These are phyloP conservation scores for Mola mola DNA, from an alignment of 2,113 vertebrate genomes.

Conservation along the genomic window DNA sequence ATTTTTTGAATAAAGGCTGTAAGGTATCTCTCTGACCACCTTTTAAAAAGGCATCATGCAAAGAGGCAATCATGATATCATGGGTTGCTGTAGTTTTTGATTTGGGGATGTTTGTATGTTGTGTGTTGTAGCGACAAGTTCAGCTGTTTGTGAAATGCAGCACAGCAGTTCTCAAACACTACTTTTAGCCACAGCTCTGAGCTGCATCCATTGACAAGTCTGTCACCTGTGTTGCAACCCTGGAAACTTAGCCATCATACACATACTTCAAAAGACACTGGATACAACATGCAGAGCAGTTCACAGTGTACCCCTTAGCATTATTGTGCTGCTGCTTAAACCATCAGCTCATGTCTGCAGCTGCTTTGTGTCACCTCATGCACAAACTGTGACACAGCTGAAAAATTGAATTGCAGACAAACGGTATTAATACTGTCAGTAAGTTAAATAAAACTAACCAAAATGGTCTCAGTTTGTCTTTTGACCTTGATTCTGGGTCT, in stretches of 20 bases:
- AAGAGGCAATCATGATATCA: slow-evolving; percentile 40
- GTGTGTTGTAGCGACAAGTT: slow-evolving; percentile 62
- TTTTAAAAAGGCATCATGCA: too few relatives aligned
- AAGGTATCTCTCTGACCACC: slow-evolving; percentile 11
- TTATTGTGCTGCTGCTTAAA: slow-evolving; percentile 10
- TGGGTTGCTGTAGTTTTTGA: slow-evolving; percentile 50
- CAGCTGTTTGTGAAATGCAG: slow-evolving; percentile 73
- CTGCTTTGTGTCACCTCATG: slow-evolving; percentile 31
- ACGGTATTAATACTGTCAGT: too few relatives aligned
- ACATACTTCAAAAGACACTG: slow-evolving; percentile 46
- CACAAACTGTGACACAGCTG: slow-evolving; percentile 28
- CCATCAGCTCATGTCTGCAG: slow-evolving; percentile 28
- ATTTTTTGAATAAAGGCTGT: slow-evolving; percentile 28
- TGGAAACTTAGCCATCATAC: slow-evolving; percentile 58
- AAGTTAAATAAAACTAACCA: too few relatives aligned
- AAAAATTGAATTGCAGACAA: too few relatives aligned
- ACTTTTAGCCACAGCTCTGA: slow-evolving; percentile 72
- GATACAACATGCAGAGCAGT: slow-evolving; percentile 27
- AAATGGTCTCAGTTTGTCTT: too few relatives aligned
- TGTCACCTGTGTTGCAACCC: slow-evolving; percentile 71
- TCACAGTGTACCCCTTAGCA: slow-evolving; percentile 11
- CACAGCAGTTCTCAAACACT: slow-evolving; percentile 55
- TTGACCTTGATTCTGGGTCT: too few relatives aligned
- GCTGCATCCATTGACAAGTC: slow-evolving; percentile 63
- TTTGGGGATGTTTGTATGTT: slow-evolving; percentile 66